Percentiles rank a stretch among this genome's conserved stretches.
Conservation (phyloP, 2,797 vertebrate species). For the Enteromius trimaculatus region DNA sequence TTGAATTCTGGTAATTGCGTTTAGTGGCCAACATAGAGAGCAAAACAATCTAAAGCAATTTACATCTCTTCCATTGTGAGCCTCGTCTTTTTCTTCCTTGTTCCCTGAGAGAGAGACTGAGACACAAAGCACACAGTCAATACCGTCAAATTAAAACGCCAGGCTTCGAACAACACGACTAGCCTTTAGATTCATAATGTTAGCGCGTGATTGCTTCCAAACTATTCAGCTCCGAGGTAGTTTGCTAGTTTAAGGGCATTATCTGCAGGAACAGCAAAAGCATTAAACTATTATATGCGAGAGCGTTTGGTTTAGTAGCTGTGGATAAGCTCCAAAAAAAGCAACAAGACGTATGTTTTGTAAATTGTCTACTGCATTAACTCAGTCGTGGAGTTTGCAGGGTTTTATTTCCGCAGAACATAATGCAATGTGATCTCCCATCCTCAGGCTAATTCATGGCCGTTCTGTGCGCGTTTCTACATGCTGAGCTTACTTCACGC, state of each 20-base stretch:
- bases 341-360: slow-evolving; percentile 15
- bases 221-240: slow-evolving; percentile 8
- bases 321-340: slow-evolving; percentile 15
- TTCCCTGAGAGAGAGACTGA: slow-evolving; percentile 5
- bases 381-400: neutral
- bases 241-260: slow-evolving; percentile 29
- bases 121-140: slow-evolving; percentile 30
- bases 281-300: slow-evolving; percentile 13
- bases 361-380: slow-evolving; percentile 7
- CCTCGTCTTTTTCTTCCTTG: slow-evolving; percentile 3
- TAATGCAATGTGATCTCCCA: slow-evolving; percentile 21
- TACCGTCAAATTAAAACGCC: slow-evolving; percentile 20
- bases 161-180: neutral
- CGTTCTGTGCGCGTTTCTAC: neutral
- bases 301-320: neutral
- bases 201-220: slow-evolving; percentile 5
- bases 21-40: slow-evolving; percentile 31
- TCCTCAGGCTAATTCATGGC: slow-evolving; percentile 9
- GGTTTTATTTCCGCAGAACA: neutral
- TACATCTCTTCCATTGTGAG: slow-evolving; percentile 35
- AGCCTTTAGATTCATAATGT: slow-evolving; percentile 11
- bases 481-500: neutral
- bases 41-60: slow-evolving; percentile 42
- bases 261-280: slow-evolving; percentile 3
- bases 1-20: slow-evolving; percentile 38